Evolutionary conservation across 2,888 invertebrate genomes (phyloP).

Genomic region (Himalopsyche anomala): DNA sequence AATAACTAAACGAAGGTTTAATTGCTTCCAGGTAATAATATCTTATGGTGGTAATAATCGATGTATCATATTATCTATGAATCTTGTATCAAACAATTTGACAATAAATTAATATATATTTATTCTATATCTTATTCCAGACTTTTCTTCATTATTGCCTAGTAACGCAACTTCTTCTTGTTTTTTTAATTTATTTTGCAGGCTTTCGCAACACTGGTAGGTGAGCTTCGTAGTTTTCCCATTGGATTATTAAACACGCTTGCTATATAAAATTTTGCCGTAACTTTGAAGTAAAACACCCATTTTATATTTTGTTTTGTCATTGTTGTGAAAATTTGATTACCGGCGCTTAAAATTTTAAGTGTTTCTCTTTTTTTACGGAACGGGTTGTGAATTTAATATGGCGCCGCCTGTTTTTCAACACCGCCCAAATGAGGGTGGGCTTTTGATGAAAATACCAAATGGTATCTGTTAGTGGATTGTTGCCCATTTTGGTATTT

Average conservation of each 20-base stretch:
- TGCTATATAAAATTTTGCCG: constrained; percentile 1
- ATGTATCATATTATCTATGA: not conserved
- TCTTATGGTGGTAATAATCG: not conserved
- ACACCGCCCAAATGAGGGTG: not conserved
- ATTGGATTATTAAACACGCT: not conserved
- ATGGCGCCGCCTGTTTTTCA: not conserved
- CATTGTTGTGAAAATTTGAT: constrained; percentile 15
- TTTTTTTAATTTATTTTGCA: not conserved
- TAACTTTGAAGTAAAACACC: constrained; percentile 22
- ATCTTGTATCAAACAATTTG: not conserved
- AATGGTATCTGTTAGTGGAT: not conserved
- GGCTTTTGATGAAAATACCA: not conserved
- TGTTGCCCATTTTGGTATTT: not conserved
- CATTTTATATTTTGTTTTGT: constrained; percentile 15
- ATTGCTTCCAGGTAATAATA: no score
- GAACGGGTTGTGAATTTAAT: constrained; percentile 14
- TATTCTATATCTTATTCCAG: not conserved
- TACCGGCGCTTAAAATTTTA: constrained; percentile 17
- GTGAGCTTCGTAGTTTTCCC: not conserved
- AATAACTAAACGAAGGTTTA: no score
- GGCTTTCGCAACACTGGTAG: constrained; percentile 1
- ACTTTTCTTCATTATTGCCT: not conserved
- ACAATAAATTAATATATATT: not conserved
- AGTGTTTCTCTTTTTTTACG: not conserved
- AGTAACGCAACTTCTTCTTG: not conserved